phyloP scores from a whole-genome alignment of 2,888 invertebrate genomes.

The Cantharis flavilabris region DNA sequence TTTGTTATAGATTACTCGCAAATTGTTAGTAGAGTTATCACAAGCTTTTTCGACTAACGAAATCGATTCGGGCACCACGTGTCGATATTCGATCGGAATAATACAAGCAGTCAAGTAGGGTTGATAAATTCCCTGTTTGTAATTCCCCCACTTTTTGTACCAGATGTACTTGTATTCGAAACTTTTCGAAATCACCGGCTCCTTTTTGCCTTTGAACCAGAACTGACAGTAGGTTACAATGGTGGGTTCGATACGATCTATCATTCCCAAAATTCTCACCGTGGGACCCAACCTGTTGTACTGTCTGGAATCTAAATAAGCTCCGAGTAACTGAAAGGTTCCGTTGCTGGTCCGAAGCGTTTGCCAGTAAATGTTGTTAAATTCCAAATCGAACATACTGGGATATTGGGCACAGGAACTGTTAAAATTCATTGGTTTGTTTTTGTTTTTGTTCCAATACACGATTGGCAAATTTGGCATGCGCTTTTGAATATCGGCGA shows the following conservation, averaged over 20 bases:
- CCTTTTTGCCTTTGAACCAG: slow-evolving; percentile 85
- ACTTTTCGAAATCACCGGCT: slow-evolving; percentile 79
- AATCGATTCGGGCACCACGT: slow-evolving; percentile 79
- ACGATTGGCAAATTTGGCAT: slow-evolving; percentile 84
- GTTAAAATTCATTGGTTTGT: slow-evolving; percentile 71
- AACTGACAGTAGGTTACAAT: slow-evolving; percentile 84
- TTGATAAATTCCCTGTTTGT: slow-evolving; percentile 88
- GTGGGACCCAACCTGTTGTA: slow-evolving; percentile 81
- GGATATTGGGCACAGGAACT: slow-evolving; percentile 84
- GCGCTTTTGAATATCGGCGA: slow-evolving; percentile 76
- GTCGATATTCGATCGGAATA: slow-evolving; percentile 74
- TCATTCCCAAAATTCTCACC: slow-evolving; percentile 81
- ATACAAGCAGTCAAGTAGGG: slow-evolving; percentile 90
- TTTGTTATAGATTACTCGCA: slow-evolving; percentile 80
- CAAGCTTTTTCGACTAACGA: slow-evolving; percentile 85
- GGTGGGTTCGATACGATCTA: slow-evolving; percentile 85
- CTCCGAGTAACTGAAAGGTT: slow-evolving; percentile 89
- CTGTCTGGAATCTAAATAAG: slow-evolving; percentile 83
- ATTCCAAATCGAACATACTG: slow-evolving; percentile 86
- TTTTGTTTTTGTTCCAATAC: slow-evolving; percentile 84
- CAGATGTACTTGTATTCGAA: slow-evolving; percentile 93
- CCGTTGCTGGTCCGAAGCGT: slow-evolving; percentile 79
- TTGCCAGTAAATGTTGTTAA: slow-evolving; percentile 94
- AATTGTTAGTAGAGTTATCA: slow-evolving; percentile 83
- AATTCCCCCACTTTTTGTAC: slow-evolving; percentile 94